Conservation (phyloP, 2,113 vertebrate genomes). For the Odocoileus hemionus region DNA sequence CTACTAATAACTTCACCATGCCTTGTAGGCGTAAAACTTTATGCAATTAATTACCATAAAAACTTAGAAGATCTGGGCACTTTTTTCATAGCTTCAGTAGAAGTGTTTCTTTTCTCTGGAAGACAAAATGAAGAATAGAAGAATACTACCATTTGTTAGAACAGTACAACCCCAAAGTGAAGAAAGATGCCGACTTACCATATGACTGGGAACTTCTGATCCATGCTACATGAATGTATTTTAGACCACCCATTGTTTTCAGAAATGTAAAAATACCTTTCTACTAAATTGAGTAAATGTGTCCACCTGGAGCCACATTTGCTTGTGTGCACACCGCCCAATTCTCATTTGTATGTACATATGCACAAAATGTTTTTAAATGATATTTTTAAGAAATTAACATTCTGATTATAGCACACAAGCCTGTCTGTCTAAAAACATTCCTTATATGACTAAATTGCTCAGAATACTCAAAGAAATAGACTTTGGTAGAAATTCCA, state of each 20-base stretch:
- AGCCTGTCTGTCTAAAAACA: conserved; percentile 35
- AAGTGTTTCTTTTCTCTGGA: conserved; percentile 6
- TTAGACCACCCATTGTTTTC: conserved; percentile 57
- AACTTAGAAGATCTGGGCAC: neutral
- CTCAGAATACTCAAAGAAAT: conserved; percentile 32
- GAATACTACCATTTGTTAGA: neutral
- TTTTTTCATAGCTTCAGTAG: conserved; percentile 19
- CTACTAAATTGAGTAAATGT: conserved; percentile 53
- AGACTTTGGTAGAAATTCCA: conserved; percentile 17
- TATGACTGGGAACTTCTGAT: neutral
- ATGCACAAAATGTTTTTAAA: conserved; percentile 54
- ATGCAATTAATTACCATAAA: conserved; percentile 39
- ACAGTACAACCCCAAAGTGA: neutral
- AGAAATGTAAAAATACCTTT: conserved; percentile 66
- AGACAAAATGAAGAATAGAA: neutral
- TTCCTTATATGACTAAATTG: neutral
- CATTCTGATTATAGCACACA: conserved; percentile 51
- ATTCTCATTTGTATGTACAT: conserved; percentile 61
- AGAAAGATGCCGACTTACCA: neutral
- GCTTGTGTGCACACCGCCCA: conserved; percentile 51
- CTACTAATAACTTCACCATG: conserved; percentile 10
- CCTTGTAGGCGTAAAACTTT: conserved; percentile 22
- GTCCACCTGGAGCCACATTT: conserved; percentile 69
- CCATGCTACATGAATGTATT: conserved; percentile 9
- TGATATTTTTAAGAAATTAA: conserved; percentile 57